phyloP scores from a whole-genome alignment of 2,888 invertebrate genomes.

The Linhomoeus sp. region DNA sequence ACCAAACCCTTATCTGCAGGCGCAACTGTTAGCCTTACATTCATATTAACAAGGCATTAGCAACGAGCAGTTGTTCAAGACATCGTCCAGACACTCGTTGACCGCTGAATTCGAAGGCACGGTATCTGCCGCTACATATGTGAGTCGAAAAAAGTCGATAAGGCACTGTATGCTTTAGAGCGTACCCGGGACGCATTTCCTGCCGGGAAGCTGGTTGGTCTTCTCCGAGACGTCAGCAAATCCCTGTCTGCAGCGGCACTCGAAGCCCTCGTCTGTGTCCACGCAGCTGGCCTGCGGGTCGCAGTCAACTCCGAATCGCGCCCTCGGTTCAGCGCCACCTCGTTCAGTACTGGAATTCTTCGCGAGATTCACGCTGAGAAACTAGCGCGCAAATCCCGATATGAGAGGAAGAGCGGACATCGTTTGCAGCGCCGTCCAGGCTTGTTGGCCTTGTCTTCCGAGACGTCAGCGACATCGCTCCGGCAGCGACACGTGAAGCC shows the following conservation, averaged over 20 bases:
- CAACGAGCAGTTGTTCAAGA: conserved; percentile 66
- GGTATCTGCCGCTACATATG: too few relatives aligned
- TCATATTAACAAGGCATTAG: conserved; percentile 71
- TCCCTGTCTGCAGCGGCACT: conserved; percentile 1
- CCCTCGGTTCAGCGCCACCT: too few relatives aligned
- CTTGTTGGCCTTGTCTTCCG: conserved; percentile 5
- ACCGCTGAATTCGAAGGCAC: too few relatives aligned
- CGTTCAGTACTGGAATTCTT: too few relatives aligned
- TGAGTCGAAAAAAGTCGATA: too few relatives aligned
- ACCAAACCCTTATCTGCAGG: conserved; percentile 24
- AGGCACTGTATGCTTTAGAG: too few relatives aligned
- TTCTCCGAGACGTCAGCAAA: conserved; percentile 19
- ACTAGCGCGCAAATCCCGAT: too few relatives aligned
- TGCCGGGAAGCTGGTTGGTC: conserved; percentile 16
- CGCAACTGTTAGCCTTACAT: conserved; percentile 66
- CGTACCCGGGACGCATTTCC: conserved; percentile 21
- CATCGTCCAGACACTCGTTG: conserved; percentile 60
- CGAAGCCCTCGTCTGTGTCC: conserved; percentile 2
- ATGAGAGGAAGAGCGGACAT: too few relatives aligned
- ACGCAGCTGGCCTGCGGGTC: conserved; percentile 9
- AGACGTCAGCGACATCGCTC: conserved; percentile 22
- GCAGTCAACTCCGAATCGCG: conserved; percentile 22
- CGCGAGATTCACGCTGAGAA: too few relatives aligned
- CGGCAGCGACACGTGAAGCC: conserved; percentile 20
- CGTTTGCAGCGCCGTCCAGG: too few relatives aligned